Evolutionary conservation across 2,113 vertebrate species (phyloP).

Genomic region (Callorhinus ursinus): DNA sequence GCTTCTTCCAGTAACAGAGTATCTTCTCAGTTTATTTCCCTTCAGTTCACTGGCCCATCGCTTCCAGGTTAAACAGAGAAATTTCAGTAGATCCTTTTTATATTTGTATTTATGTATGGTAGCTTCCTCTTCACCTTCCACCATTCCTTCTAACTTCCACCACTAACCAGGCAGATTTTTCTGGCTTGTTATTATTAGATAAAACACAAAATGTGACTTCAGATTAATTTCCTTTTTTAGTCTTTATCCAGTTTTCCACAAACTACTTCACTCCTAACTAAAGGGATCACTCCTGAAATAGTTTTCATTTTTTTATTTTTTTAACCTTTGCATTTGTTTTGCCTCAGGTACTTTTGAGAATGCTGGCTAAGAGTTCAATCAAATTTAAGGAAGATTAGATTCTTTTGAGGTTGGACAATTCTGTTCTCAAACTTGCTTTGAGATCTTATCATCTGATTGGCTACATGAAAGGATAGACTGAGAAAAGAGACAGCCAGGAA

Average conservation of each 20-base stretch:
- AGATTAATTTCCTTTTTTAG: not conserved
- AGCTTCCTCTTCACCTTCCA: not conserved
- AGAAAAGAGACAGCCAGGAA: not conserved
- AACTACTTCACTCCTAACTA: not conserved
- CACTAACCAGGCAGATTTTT: not conserved
- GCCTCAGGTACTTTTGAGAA: not conserved
- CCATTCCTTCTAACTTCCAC: not conserved
- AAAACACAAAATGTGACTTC: constrained; percentile 39
- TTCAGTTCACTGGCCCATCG: not conserved
- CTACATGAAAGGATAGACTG: not conserved
- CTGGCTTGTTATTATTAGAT: constrained; percentile 7
- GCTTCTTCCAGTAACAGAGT: not conserved
- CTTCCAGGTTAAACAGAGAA: not conserved
- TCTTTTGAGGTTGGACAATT: not conserved
- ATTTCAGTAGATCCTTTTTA: not conserved
- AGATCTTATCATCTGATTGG: constrained; percentile 15
- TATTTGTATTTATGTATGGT: not conserved
- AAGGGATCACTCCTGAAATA: not conserved
- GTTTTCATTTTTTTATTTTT: not conserved
- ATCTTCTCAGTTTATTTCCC: not conserved
- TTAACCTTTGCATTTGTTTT: constrained; percentile 22
- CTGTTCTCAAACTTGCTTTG: constrained; percentile 17
- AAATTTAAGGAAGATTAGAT: not conserved
- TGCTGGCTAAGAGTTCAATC: not conserved
- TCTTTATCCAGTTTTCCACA: constrained; percentile 3